These are phyloP conservation scores for Campaea margaritaria DNA, from an alignment of 2,888 invertebrate species.

Conservation along the genomic window DNA sequence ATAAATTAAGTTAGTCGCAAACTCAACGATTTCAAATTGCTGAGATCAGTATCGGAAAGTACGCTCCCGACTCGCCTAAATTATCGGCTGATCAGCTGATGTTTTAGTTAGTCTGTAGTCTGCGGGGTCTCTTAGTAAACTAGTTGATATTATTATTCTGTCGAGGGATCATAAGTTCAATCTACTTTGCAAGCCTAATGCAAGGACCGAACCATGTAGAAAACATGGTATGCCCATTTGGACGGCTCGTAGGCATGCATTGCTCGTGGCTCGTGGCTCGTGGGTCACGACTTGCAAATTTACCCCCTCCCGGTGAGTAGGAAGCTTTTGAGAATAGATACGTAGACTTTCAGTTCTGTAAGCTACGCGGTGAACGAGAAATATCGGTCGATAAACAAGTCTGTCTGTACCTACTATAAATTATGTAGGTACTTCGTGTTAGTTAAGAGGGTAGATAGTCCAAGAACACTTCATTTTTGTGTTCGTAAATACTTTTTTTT, in stretches of 20 bases:
- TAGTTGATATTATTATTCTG: background rate
- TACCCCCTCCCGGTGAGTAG: slow-evolving; percentile 5
- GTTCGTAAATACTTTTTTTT: too few relatives aligned
- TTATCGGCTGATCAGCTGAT: too few relatives aligned
- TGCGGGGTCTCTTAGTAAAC: background rate
- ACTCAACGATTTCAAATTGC: too few relatives aligned
- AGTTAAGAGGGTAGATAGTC: too few relatives aligned
- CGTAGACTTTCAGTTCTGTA: background rate
- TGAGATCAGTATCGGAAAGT: too few relatives aligned
- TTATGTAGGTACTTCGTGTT: too few relatives aligned
- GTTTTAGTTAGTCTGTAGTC: too few relatives aligned
- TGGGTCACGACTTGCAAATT: slow-evolving; percentile 24
- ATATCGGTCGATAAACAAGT: background rate
- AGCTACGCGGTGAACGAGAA: too few relatives aligned
- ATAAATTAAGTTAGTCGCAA: too few relatives aligned
- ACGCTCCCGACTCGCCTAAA: too few relatives aligned
- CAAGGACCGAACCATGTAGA: slow-evolving; percentile 12
- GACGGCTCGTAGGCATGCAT: slow-evolving; percentile 11
- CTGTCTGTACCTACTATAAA: too few relatives aligned
- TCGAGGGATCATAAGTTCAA: slow-evolving; percentile 7
- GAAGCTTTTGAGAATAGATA: slow-evolving; percentile 5
- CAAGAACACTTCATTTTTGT: too few relatives aligned
- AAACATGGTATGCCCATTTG: slow-evolving; percentile 6
- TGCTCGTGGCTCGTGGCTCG: slow-evolving; percentile 18
- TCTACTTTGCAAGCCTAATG: slow-evolving; percentile 14